Evolutionary conservation across 1,140 invertebrate species (phyloP).

Genomic region (Pinna nobilis): DNA sequence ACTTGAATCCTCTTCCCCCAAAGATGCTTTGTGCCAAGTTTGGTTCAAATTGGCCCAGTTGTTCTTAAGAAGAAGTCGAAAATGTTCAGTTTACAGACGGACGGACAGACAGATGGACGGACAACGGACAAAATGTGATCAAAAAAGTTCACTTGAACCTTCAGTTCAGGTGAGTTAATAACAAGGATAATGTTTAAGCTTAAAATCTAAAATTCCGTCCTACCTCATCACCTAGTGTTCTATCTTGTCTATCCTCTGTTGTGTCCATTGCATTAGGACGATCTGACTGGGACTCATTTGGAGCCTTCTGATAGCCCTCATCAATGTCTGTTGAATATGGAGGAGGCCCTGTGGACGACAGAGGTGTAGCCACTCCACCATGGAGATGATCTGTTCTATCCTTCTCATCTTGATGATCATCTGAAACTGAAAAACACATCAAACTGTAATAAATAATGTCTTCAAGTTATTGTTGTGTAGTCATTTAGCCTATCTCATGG

Average conservation of each 20-base stretch:
- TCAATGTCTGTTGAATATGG: constrained; percentile 22
- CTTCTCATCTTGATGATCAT: constrained; percentile 40
- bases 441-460: neutral
- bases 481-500: neutral
- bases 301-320: constrained; percentile 20
- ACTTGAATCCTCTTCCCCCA: too few species aligned
- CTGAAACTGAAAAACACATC: neutral
- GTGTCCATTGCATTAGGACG: constrained; percentile 15
- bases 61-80: too few species aligned
- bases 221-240: constrained; percentile 25
- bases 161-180: too few species aligned
- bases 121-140: too few species aligned
- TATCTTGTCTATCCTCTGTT: constrained; percentile 30
- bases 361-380: constrained; percentile 36
- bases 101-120: too few species aligned
- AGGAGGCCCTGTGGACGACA: constrained; percentile 31
- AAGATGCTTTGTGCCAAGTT: too few species aligned
- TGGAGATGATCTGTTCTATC: constrained; percentile 43
- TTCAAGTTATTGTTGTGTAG: neutral
- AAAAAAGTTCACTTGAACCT: too few species aligned
- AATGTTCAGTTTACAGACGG: too few species aligned
- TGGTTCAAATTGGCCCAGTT: too few species aligned
- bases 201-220: neutral
- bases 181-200: too few species aligned
- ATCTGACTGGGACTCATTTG: constrained; percentile 21